Evolutionary conservation across 2,113 vertebrate genomes (phyloP).

Genomic region (Dendrocopos noguchii): DNA sequence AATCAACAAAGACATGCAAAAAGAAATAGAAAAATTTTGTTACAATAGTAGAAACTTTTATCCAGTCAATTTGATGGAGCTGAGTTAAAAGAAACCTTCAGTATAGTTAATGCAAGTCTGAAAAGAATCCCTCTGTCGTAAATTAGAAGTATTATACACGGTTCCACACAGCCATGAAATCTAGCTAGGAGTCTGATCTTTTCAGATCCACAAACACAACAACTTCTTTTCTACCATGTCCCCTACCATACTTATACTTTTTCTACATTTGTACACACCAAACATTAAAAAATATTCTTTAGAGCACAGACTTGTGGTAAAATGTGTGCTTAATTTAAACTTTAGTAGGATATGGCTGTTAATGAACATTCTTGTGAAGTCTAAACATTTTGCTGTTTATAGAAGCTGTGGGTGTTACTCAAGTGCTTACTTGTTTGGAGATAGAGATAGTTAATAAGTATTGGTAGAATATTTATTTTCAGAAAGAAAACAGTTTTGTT

Average conservation of each 20-base stretch:
- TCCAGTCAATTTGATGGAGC: not conserved
- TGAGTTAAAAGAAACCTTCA: not conserved
- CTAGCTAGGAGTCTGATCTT: not conserved
- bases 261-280: not conserved
- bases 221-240: not conserved
- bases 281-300: not conserved
- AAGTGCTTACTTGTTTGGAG: not conserved
- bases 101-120: not conserved
- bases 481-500: not conserved
- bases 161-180: not conserved
- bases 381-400: not conserved
- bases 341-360: not conserved
- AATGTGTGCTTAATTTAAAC: not conserved
- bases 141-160: not conserved
- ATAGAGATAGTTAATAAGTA: not conserved
- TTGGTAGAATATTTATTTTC: conserved; percentile 42
- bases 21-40: not conserved
- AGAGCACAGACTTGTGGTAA: not conserved
- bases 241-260: not conserved
- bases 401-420: not conserved
- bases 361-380: not conserved
- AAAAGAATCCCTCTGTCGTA: not conserved
- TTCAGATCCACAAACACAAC: not conserved
- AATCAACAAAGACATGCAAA: not conserved
- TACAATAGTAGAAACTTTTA: not conserved